Percentiles rank a stretch among this genome's conserved stretches.
Conservation (phyloP, 2,797 vertebrate species). For the Ptychobarbus kaznakovi region DNA sequence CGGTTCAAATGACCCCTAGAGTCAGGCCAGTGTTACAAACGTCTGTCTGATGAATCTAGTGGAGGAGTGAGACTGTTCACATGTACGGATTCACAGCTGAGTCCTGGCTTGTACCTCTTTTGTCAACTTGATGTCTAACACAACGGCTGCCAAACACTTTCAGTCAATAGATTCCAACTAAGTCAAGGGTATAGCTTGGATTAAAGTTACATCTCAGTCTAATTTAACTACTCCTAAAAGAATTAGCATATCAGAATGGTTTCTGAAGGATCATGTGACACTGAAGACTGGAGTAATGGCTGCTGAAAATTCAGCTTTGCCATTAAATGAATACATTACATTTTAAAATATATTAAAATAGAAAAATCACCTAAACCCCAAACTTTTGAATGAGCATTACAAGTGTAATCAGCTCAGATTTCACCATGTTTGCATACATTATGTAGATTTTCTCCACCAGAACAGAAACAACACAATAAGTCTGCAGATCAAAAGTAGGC, state of each 20-base stretch:
- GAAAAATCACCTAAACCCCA: not conserved
- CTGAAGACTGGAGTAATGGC: not conserved
- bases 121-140: not conserved
- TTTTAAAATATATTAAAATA: not conserved
- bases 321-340: not conserved
- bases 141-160: not conserved
- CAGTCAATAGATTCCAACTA: not conserved
- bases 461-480: not conserved
- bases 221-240: not conserved
- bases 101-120: not conserved
- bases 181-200: not conserved
- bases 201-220: not conserved
- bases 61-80: not conserved
- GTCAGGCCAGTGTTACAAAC: slow-evolving; percentile 17
- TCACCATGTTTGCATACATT: not conserved
- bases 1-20: not conserved
- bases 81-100: slow-evolving; percentile 4
- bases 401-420: not conserved
- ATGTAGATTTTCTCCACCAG: not conserved
- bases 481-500: not conserved
- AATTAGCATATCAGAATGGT: not conserved
- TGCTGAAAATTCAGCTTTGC: not conserved
- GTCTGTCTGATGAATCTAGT: slow-evolving; percentile 15
- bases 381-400: not conserved
- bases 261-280: not conserved